A percentile compares a stretch with the other conserved stretches of the same genome.
Evolutionary conservation across 2,113 vertebrate genomes (phyloP).

Genomic region (Ondatra zibethicus): DNA sequence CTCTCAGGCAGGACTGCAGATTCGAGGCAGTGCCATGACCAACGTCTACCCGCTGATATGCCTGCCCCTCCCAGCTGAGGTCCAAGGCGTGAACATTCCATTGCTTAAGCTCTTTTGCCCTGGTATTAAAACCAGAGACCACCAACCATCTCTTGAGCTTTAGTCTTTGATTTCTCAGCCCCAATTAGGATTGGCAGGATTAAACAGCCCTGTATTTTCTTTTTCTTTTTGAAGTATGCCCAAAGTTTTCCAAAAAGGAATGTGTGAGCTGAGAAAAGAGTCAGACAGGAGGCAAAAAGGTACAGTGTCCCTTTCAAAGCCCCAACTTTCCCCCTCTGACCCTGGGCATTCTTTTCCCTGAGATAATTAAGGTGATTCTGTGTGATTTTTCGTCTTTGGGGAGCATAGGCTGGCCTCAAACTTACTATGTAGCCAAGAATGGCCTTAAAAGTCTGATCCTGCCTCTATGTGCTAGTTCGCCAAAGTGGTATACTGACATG

Average conservation of each 20-base stretch:
- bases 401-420: neutral
- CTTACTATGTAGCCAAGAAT: neutral
- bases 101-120: neutral
- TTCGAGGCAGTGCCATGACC: neutral
- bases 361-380: neutral
- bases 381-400: neutral
- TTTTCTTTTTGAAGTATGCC: slow-evolving; percentile 58
- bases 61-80: neutral
- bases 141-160: neutral
- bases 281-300: neutral
- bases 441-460: neutral
- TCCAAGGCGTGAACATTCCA: neutral
- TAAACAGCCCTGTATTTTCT: neutral
- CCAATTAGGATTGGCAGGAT: slow-evolving; percentile 30
- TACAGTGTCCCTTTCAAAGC: neutral
- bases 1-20: neutral
- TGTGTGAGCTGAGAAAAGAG: rapidly evolving
- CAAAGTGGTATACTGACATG: neutral
- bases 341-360: neutral
- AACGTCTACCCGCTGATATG: neutral
- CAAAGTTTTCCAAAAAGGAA: slow-evolving; percentile 25
- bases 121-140: slow-evolving; percentile 18
- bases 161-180: slow-evolving; percentile 29
- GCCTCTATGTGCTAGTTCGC: neutral
- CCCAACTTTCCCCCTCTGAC: neutral